phyloP scores from a whole-genome alignment of 64 coral and sea anemone genomes.

The Stichodactyla helianthus region DNA sequence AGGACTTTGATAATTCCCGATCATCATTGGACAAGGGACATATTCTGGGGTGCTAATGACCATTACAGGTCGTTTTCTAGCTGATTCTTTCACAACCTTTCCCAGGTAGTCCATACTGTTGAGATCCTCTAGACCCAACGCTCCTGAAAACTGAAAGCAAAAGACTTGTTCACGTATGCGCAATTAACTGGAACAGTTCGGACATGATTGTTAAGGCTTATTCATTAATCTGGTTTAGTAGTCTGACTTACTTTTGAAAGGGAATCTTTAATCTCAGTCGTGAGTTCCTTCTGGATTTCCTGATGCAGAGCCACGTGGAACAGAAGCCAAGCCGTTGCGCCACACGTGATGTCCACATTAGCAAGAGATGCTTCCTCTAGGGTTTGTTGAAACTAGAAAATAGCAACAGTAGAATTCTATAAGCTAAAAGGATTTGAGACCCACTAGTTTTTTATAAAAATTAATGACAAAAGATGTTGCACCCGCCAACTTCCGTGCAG shows the following conservation, averaged over 20 bases:
- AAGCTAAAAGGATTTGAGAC: no score
- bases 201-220: no score
- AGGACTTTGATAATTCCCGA: constrained; percentile 46
- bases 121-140: constrained; percentile 19
- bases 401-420: neutral
- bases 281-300: constrained; percentile 29
- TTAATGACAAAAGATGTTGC: no score
- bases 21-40: constrained; percentile 55
- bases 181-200: no score
- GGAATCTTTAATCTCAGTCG: constrained; percentile 10
- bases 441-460: no score
- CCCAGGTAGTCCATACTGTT: constrained; percentile 50
- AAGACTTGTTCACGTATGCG: neutral
- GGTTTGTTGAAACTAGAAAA: constrained; percentile 41
- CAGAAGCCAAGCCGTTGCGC: constrained; percentile 45
- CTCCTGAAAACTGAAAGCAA: constrained; percentile 24
- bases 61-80: constrained; percentile 44
- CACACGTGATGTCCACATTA: constrained; percentile 54
- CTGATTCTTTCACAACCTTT: constrained; percentile 59
- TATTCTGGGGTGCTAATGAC: constrained; percentile 61
- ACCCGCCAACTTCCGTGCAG: no score
- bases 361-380: constrained; percentile 52
- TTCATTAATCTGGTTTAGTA: neutral
- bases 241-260: constrained; percentile 13
- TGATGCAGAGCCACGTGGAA: constrained; percentile 48